phyloP scores from a whole-genome alignment of 2,888 invertebrate genomes.

The Dusona sp. region DNA sequence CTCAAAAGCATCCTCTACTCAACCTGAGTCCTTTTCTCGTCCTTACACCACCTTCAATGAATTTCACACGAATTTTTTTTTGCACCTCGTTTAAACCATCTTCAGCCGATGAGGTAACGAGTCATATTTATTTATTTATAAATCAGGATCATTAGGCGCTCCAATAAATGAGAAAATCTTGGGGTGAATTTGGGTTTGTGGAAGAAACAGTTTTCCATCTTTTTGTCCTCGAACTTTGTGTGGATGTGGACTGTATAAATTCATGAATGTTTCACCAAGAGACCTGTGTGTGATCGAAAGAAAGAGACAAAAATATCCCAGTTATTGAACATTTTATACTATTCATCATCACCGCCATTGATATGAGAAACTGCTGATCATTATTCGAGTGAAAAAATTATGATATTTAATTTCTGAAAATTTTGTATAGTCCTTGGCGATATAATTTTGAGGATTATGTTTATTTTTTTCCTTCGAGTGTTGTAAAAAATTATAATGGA shows the following conservation, averaged over 20 bases:
- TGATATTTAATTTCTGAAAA: neutral
- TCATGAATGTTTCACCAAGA: neutral
- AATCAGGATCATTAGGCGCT: neutral
- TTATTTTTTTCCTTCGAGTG: constrained; percentile 9
- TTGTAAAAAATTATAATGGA: constrained; percentile 67
- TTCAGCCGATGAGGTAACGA: neutral
- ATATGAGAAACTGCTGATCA: neutral
- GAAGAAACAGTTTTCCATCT: neutral
- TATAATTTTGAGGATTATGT: constrained; percentile 38
- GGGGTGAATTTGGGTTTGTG: neutral
- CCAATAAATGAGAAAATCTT: neutral
- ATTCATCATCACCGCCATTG: neutral
- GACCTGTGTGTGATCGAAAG: neutral
- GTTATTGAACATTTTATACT: neutral
- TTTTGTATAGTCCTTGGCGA: neutral
- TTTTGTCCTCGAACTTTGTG: neutral
- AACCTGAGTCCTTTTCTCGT: neutral
- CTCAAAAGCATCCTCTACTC: neutral
- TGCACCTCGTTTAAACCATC: neutral
- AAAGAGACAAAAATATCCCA: neutral
- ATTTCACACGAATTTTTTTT: constrained; percentile 2
- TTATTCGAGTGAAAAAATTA: neutral
- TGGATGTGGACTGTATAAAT: neutral
- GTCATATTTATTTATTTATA: neutral
- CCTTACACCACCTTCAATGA: neutral